Evolutionary conservation across 1,140 invertebrate genomes (phyloP).

Genomic region (Papilio polytes): DNA sequence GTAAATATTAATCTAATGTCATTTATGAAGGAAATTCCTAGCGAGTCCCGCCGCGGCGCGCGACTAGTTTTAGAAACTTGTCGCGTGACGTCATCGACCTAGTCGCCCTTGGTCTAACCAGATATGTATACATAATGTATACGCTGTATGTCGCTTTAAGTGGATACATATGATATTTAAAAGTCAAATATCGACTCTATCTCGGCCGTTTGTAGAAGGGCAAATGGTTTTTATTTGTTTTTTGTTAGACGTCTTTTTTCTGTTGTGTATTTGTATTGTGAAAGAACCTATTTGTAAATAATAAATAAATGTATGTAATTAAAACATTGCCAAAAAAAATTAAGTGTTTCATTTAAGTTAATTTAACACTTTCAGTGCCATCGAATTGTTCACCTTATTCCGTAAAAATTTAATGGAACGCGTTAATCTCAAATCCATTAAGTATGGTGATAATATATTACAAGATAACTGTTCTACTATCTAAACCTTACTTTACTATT

Average conservation of each 20-base stretch:
- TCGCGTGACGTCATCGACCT: constrained; percentile 33
- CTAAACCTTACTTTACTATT: no score
- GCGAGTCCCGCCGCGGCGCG: constrained; percentile 6
- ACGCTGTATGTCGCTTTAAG: constrained; percentile 33
- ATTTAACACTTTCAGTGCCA: background rate
- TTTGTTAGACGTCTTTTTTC: constrained; percentile 35
- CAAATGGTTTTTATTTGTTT: constrained; percentile 28
- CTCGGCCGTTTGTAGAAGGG: constrained; percentile 31
- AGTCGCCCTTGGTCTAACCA: constrained; percentile 41
- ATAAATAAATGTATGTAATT: background rate
- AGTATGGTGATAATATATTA: no score
- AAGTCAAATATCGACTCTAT: constrained; percentile 49
- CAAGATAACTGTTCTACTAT: no score
- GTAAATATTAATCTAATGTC: constrained; percentile 6
- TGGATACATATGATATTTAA: constrained; percentile 51
- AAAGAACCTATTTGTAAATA: background rate
- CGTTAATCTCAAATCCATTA: no score
- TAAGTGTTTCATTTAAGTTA: background rate
- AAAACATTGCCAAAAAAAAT: background rate
- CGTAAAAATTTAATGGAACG: no score
- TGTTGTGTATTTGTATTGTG: no score
- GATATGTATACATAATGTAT: constrained; percentile 42
- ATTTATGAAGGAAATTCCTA: constrained; percentile 9
- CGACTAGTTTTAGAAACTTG: constrained; percentile 39
- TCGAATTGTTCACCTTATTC: no score